Percentiles rank a stretch among this genome's conserved stretches.
These are phyloP conservation scores for Melinaea marsaeus DNA, from an alignment of 2,888 invertebrate genomes.

Conservation along the genomic window DNA sequence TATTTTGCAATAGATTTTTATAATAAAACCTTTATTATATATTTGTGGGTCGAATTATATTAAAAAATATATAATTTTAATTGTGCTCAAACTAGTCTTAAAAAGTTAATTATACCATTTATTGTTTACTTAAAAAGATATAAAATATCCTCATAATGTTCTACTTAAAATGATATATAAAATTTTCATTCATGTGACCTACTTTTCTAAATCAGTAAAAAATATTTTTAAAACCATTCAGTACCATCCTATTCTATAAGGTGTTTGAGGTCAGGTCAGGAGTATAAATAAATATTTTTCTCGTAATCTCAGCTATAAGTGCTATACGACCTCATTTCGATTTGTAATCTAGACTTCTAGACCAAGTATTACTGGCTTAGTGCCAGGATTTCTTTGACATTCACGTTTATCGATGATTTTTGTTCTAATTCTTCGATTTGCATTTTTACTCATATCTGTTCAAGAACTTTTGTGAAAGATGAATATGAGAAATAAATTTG, in stretches of 20 bases:
- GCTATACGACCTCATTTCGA: conserved; percentile 18
- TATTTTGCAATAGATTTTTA: no score
- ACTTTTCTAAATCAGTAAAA: background rate
- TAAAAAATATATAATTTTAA: no score
- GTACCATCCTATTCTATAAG: background rate
- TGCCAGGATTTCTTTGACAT: conserved; percentile 20
- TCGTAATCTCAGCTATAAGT: conserved; percentile 2
- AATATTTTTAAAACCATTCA: background rate
- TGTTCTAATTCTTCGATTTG: background rate
- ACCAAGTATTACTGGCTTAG: conserved; percentile 24
- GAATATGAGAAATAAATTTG: no score
- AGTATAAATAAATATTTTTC: conserved; percentile 7
- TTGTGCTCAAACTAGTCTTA: no score
- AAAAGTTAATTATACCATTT: no score
- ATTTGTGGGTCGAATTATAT: no score
- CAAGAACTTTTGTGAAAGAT: background rate
- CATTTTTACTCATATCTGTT: background rate
- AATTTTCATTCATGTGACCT: no score
- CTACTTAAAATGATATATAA: no score
- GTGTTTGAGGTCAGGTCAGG: background rate
- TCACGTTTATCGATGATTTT: background rate
- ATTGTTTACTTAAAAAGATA: no score
- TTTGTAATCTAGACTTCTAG: conserved; percentile 24
- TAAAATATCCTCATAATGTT: no score
- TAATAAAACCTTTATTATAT: no score